Evolutionary conservation across 2,888 invertebrate species (phyloP), one percentile per base, ranked within the genome.

Genomic region (Nymphalis c-album): DNA sequence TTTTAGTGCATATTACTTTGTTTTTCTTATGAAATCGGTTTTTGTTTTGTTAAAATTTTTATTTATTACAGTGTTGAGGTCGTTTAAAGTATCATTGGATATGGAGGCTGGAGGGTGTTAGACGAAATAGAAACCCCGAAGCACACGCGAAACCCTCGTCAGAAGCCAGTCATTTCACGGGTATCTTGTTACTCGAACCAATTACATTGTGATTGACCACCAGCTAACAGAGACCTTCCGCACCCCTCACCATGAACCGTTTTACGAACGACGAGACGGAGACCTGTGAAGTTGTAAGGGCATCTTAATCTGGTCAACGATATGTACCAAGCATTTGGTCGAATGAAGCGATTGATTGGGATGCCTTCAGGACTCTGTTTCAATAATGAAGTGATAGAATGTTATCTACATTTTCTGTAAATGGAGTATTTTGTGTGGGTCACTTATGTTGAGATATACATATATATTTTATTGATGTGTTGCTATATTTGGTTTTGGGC

Each of bases 131-230:
- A 85, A 84, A 79, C 80, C 82, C 78, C 77, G 79, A 75, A 85
- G 84, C 85, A 81, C 83, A 73, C 70, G 78, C 71, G 78, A 80
- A 75, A 87, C 88, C 90, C 89, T 87, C 85, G 87, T 90, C 89
- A 88, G 84, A 75, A 83, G 85, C 80, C 85, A 88, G 85, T 86
- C 89, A 89, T 89, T 91, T 90, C 89, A 90, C 89, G 90, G 88
- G 84, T 90, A 88, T 88, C 90, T 90, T 88, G 82, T 74, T 82
- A 77, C 82, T 84, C 84, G 84, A 85, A 84, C 85, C 90, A 90
- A 90, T 90, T 90, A 90, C 89, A 85, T 82, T 84, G 86, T 87
- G 89, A 90, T 87, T 86, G 89, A 86, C 89, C 85, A 81, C 64
- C 73, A 74, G 74, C 85, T 85, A 82, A 71, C 63, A 10, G 64